Conservation (phyloP, 2,888 invertebrate genomes). For the Dasypogon diadema region DNA sequence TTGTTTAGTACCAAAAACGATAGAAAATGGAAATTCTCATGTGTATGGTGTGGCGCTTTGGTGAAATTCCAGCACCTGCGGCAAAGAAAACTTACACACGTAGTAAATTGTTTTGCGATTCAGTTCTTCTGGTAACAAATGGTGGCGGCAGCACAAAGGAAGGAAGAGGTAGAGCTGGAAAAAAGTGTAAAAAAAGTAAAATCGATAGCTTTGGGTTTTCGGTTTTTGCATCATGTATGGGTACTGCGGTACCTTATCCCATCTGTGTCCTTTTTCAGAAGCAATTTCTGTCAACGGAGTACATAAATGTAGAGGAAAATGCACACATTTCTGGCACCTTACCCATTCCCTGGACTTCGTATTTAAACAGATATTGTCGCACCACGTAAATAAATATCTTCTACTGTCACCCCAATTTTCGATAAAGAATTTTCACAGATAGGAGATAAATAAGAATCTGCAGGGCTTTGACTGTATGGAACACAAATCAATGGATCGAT, state of each 20-base stretch:
- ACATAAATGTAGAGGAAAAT: constrained; percentile 11
- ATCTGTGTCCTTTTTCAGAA: constrained; percentile 37
- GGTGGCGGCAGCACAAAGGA: constrained; percentile 8
- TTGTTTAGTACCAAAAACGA: neutral
- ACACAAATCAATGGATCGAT: neutral
- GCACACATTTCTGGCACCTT: neutral
- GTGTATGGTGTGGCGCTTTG: constrained; percentile 14
- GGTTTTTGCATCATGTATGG: constrained; percentile 43
- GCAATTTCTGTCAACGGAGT: constrained; percentile 28
- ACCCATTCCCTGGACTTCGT: constrained; percentile 11
- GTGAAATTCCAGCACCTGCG: constrained; percentile 53
- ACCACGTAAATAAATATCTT: constrained; percentile 51
- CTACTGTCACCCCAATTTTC: constrained; percentile 52
- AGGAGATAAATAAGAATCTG: constrained; percentile 19
- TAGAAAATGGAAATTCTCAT: constrained; percentile 21
- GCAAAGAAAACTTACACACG: constrained; percentile 53
- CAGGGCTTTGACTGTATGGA: neutral
- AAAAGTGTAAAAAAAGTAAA: constrained; percentile 29
- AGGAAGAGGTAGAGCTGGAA: neutral
- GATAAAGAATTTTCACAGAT: constrained; percentile 23
- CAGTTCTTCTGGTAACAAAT: constrained; percentile 53
- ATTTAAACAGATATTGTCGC: constrained; percentile 38
- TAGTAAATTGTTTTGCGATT: constrained; percentile 53
- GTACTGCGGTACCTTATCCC: constrained; percentile 41
- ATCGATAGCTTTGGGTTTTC: constrained; percentile 49